These are phyloP conservation scores for Steinernema khuongi DNA, from an alignment of 1,140 invertebrate species.

Conservation along the genomic window DNA sequence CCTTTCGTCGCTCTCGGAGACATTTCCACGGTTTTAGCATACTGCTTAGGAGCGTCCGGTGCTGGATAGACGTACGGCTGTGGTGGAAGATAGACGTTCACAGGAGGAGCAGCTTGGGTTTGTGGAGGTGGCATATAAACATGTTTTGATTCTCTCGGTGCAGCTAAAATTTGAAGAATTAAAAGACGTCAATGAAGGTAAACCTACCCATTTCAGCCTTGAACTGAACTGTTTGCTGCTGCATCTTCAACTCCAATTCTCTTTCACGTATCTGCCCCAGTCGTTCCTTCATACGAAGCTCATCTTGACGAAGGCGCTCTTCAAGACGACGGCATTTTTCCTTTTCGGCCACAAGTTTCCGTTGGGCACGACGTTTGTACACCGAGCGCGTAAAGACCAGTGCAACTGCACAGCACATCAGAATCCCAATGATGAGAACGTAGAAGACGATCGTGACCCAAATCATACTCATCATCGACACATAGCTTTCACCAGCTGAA, in stretches of 20 bases:
- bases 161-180: not conserved
- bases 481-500: not conserved
- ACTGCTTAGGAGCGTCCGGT: not conserved
- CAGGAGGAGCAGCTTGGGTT: not conserved
- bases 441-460: conserved; percentile 9
- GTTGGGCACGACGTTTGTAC: not conserved
- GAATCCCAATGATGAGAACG: not conserved
- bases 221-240: not conserved
- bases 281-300: not conserved
- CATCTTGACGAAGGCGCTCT: not conserved
- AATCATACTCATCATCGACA: not conserved
- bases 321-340: not conserved
- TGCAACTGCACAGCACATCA: not conserved
- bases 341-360: not conserved
- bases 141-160: not conserved
- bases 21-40: not conserved
- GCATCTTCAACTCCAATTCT: not conserved
- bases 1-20: not conserved
- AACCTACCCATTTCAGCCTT: not conserved
- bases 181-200: not conserved
- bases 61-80: not conserved
- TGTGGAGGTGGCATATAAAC: not conserved
- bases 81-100: not conserved
- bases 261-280: not conserved
- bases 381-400: not conserved